Conservation (phyloP, 2,888 invertebrate genomes). For the Gasteruption jaculator region DNA sequence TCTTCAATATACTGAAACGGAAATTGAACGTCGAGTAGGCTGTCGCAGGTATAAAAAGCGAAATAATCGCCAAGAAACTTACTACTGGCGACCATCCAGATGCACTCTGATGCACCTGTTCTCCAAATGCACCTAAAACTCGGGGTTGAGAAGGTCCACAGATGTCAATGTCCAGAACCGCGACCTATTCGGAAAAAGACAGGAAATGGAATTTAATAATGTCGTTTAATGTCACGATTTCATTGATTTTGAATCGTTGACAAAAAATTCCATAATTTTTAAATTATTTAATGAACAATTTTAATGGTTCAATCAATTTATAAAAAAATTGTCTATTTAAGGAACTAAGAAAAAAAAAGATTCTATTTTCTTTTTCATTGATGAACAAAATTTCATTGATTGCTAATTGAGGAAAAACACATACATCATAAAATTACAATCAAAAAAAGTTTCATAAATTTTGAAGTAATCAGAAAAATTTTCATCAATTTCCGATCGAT, state of each 20-base stretch:
- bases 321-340: neutral
- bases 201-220: slow-evolving; percentile 7
- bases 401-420: no score
- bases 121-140: slow-evolving; percentile 85
- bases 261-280: neutral
- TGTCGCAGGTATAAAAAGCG: no score
- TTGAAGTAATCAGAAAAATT: no score
- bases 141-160: slow-evolving; percentile 98
- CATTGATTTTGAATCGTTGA: no score
- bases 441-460: no score
- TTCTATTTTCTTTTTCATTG: neutral
- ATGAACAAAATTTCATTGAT: neutral
- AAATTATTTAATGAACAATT: neutral
- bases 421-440: no score
- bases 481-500: no score
- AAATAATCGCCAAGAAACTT: slow-evolving; percentile 48
- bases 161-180: slow-evolving; percentile 93
- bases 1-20: slow-evolving; percentile 76
- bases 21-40: neutral
- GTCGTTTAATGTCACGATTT: no score
- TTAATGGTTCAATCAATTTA: neutral
- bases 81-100: slow-evolving; percentile 97
- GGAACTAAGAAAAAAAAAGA: neutral
- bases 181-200: slow-evolving; percentile 62
- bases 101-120: slow-evolving; percentile 93